Evolutionary conservation across 2,113 vertebrate species (phyloP).

Genomic region (Perca flavescens): DNA sequence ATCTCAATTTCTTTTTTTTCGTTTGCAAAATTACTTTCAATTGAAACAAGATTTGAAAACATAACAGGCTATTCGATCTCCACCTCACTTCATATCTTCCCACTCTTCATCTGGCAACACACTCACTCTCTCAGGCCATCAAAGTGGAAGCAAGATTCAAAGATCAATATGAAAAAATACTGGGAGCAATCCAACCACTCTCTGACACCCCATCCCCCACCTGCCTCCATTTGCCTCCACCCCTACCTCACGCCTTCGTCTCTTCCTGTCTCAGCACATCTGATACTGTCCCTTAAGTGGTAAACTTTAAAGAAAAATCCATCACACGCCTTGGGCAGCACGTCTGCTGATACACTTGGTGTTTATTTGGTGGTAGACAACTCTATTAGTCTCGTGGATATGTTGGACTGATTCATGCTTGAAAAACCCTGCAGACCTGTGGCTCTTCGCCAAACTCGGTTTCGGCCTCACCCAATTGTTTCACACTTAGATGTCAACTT

Average conservation of each 20-base stretch:
- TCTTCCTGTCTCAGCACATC: conserved; percentile 8
- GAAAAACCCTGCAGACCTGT: conserved; percentile 6
- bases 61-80: conserved; percentile 3
- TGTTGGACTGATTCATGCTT: conserved; percentile 22
- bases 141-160: conserved; percentile 14
- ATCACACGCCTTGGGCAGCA: conserved; percentile 20
- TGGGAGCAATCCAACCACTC: conserved; percentile 16
- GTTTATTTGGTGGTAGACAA: conserved; percentile 24
- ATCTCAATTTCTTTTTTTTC: background rate
- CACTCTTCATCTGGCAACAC: background rate
- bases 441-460: background rate
- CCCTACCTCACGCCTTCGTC: background rate
- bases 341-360: background rate
- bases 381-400: conserved; percentile 31
- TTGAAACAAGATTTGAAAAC: conserved; percentile 6
- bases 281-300: background rate
- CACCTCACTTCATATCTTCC: background rate
- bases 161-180: conserved; percentile 58
- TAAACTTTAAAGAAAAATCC: conserved; percentile 49
- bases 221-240: background rate
- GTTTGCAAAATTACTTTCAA: background rate
- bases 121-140: conserved; percentile 19
- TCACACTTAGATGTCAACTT: conserved; percentile 37
- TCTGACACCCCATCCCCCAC: background rate
- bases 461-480: conserved; percentile 44